phyloP scores from a whole-genome alignment of 1,140 invertebrate species.

The Temnothorax curvispinosus region DNA sequence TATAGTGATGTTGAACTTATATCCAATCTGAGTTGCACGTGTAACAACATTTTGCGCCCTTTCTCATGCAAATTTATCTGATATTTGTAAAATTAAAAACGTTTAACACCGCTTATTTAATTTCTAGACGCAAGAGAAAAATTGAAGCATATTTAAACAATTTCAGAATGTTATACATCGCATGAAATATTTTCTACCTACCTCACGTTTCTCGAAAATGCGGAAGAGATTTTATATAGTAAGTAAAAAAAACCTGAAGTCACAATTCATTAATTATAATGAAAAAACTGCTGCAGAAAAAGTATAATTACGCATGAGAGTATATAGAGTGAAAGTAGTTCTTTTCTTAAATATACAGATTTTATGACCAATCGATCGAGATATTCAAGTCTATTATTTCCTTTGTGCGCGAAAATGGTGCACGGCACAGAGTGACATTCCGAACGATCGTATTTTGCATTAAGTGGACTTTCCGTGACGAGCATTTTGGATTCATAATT shows the following conservation, averaged over 20 bases:
- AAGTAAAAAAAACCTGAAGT: background rate
- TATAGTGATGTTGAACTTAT: background rate
- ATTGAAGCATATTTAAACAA: background rate
- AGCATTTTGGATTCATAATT: background rate
- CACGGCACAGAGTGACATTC: conserved; percentile 36
- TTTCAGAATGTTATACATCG: background rate
- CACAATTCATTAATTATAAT: background rate
- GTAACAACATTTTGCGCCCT: background rate
- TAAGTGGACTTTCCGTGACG: conserved; percentile 13
- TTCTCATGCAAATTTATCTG: background rate
- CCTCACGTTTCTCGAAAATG: background rate
- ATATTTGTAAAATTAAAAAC: background rate
- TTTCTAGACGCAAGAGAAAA: background rate
- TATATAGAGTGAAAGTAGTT: background rate
- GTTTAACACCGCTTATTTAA: background rate
- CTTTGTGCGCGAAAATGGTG: conserved; percentile 35
- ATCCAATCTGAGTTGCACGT: background rate
- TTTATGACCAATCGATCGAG: conserved; percentile 59
- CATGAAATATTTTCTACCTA: background rate
- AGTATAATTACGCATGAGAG: background rate
- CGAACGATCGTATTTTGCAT: conserved; percentile 20
- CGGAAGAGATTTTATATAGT: background rate
- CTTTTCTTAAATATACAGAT: conserved; percentile 15
- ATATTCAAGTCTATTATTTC: conserved; percentile 9
- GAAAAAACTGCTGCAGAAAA: background rate